Evolutionary conservation across 1,140 invertebrate genomes (phyloP), one percentile per base, ranked within the genome.

Genomic region (Drosophila aff.): DNA sequence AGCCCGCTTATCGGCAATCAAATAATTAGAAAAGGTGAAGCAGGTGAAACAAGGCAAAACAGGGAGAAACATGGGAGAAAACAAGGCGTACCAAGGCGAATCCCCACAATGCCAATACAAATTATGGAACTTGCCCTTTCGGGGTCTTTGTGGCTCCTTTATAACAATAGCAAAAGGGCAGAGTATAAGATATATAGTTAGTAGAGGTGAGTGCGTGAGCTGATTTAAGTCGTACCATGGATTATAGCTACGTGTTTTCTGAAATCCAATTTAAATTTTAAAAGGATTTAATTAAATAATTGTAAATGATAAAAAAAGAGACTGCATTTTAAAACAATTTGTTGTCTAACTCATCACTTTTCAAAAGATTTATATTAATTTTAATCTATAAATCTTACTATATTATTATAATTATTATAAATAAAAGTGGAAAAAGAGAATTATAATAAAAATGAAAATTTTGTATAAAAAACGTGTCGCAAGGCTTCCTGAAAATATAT

Each of bases 1-100:
- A 26, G 31, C 55, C 71, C 36, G 71, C 83, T 86, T 86, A 86
- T 89, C 80, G 62, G 9, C 63, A 76, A 89, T 86, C 80, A 86
- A 79, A 83, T 83, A 87, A 86, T 86, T 87, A 72, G 40, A 57
- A 52, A 73, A 77, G 64, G 64, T 41, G 59, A 49, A 61, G 41
- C 50, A 41, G 33, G 63, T 46, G 41, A 52, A 60, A 68, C 40
- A 41, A 21, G 62, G 55, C 40, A 28, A 33, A 65, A 44, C 52
- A 55, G 33, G 18, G 52, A 40, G 36, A 11, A 55, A 23, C 15
- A 40, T 40, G 21, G 36, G 9, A n/a, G 53, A 26, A 40, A 40
- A 40, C 53, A 57, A 57, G 53, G 53, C 28, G 13, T 7, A 33
- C 28, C 31, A 49, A 62, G 44, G 43, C 10, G 61, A 40, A 64